Evolutionary conservation across 2,888 invertebrate genomes (phyloP).

Genomic region (Lochmaea capreae): DNA sequence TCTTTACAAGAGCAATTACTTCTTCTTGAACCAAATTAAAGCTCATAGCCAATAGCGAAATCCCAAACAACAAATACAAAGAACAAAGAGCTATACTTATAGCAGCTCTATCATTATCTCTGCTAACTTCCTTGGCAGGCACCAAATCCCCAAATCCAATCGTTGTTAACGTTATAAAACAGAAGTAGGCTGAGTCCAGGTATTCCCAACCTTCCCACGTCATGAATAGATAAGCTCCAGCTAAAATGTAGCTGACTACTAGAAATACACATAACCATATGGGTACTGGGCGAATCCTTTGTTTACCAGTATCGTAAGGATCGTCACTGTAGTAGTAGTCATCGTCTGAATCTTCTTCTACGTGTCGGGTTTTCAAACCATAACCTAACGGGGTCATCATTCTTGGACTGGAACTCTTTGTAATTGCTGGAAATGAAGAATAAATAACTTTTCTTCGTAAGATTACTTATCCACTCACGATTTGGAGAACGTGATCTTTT

Average conservation of each 20-base stretch:
- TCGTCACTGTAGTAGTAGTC: constrained; percentile 65
- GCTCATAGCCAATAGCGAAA: constrained; percentile 94
- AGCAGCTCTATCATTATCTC: constrained; percentile 60
- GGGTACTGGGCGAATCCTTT: constrained; percentile 79
- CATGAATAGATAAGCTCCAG: constrained; percentile 87
- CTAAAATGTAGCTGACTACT: constrained; percentile 89
- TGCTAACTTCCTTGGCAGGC: constrained; percentile 77
- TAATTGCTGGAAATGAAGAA: constrained; percentile 58
- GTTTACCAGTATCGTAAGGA: constrained; percentile 61
- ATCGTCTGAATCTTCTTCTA: constrained; percentile 72
- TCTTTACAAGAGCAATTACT: constrained; percentile 88
- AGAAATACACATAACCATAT: constrained; percentile 91
- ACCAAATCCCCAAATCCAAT: constrained; percentile 95
- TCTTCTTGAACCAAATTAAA: constrained; percentile 97
- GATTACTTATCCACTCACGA: constrained; percentile 41
- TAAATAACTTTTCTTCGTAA: too few species aligned
- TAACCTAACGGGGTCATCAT: constrained; percentile 79
- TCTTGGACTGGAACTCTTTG: constrained; percentile 67
- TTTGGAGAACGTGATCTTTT: constrained; percentile 48
- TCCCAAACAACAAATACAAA: constrained; percentile 92
- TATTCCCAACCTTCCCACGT: constrained; percentile 89
- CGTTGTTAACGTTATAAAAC: constrained; percentile 93
- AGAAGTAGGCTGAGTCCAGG: constrained; percentile 91
- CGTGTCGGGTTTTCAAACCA: constrained; percentile 71
- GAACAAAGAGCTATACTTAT: constrained; percentile 88